These are phyloP conservation scores for Xenopus petersii DNA, from an alignment of 2,797 vertebrate genomes.

Conservation along the genomic window DNA sequence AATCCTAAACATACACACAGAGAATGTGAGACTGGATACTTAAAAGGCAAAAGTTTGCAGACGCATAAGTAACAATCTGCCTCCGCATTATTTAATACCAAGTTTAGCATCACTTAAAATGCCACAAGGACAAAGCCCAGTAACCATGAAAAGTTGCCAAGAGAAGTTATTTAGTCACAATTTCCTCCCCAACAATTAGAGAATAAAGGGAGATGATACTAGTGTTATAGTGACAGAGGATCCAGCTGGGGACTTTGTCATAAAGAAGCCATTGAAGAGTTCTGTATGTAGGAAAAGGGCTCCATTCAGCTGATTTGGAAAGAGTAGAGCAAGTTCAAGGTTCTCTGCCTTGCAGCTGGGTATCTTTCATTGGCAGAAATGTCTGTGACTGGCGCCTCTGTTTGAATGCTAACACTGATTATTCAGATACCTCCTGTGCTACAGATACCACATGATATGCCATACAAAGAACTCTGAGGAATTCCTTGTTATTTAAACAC, in stretches of 20 bases:
- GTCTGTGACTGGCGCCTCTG: slow-evolving; percentile 26
- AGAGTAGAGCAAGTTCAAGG: slow-evolving; percentile 14
- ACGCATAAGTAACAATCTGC: neutral
- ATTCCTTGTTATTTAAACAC: neutral
- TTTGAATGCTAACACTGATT: slow-evolving; percentile 21
- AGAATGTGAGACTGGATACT: too few species aligned
- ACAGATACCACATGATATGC: slow-evolving; percentile 4
- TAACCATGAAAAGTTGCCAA: slow-evolving; percentile 2
- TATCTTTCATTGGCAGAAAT: slow-evolving; percentile 33
- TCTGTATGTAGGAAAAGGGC: slow-evolving; percentile 10
- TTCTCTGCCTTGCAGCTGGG: slow-evolving; percentile 39
- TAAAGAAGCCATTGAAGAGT: slow-evolving; percentile 32
- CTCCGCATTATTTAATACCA: neutral
- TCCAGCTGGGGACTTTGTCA: slow-evolving; percentile 21
- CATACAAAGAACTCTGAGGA: neutral
- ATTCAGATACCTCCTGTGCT: slow-evolving; percentile 2
- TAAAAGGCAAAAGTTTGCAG: neutral
- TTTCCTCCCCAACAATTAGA: slow-evolving; percentile 2
- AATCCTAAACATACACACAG: too few species aligned
- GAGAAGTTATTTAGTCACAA: slow-evolving; percentile 6
- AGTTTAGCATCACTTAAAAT: neutral
- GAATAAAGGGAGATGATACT: slow-evolving; percentile 5
- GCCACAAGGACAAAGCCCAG: slow-evolving; percentile 2
- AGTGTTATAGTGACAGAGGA: slow-evolving; percentile 23
- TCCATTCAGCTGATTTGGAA: slow-evolving; percentile 25